Evolutionary conservation across 1,140 invertebrate genomes (phyloP), one percentile per base, ranked within the genome.

Genomic region (Drosophila carrolli): DNA sequence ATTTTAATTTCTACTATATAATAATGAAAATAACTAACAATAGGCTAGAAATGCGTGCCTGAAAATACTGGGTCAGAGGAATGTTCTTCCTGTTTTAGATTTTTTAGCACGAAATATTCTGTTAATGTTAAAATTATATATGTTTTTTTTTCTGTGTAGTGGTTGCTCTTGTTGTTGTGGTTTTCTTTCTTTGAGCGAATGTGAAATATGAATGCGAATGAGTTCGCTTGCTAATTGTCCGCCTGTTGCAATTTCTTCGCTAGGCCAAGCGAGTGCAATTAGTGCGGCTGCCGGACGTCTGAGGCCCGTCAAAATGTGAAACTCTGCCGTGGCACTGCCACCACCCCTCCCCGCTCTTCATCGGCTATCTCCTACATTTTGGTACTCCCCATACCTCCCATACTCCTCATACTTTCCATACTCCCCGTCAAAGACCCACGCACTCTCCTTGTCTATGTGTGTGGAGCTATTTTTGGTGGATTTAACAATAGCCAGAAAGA

Each of bases 271-370:
- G 57, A 70, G 53, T 78, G 82, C 82, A 85, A 85, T 85, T 85
- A 85, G 82, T 81, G 58, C 38, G 59, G 50, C 63, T 54, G 68
- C 61, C 63, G 68, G 62, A 81, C 57, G 74, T 81, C 74, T 75
- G 82, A 75, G 70, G 75, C 78, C 53, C 73, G 65, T 86, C 78
- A 86, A 19, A 78, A 82, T 78, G 76, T 73, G 61, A 82, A 73
- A 88, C 84, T 71, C 46, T 40, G 10, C 44, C n/a, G 9, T 27
- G 9, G 9, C 5, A 47, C 19, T 48, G 23, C 7, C 46, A 41
- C 43, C 41, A 56, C 59, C 19, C 43, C 60, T 23, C 46, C 38
- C 38, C 41, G 51, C 59, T 14, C 43, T 54, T 23, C 38, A 8
- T 8, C 32, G 8, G 14, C 40, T n/a, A 14, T 23, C 54, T 62